Conservation (phyloP, 2,113 vertebrate species). For the Hylia prasina region DNA sequence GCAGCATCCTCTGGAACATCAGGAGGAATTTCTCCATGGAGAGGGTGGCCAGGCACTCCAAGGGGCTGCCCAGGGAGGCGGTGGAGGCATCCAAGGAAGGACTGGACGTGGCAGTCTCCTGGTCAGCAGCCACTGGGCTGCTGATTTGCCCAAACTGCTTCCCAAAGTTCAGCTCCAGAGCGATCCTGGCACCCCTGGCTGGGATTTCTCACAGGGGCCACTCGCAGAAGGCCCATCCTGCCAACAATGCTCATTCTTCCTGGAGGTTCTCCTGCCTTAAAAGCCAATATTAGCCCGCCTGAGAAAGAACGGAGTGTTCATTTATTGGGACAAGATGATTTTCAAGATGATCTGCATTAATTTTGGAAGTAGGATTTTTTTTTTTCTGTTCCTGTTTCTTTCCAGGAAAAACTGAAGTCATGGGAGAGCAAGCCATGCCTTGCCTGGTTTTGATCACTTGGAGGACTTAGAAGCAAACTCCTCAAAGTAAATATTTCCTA, state of each 20-base stretch:
- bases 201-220: neutral
- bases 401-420: constrained; percentile 28
- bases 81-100: neutral
- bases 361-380: neutral
- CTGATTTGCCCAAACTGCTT: neutral
- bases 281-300: neutral
- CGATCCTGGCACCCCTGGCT: rapidly evolving
- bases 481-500: constrained; percentile 66
- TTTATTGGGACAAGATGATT: neutral
- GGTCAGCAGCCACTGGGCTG: neutral
- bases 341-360: constrained; percentile 12
- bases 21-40: neutral
- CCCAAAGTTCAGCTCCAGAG: neutral
- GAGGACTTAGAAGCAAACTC: constrained; percentile 1
- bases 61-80: neutral
- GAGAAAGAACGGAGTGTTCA: rapidly evolving
- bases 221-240: neutral
- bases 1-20: neutral
- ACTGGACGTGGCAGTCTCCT: rapidly evolving
- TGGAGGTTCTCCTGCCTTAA: neutral
- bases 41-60: neutral
- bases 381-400: neutral
- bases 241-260: neutral
- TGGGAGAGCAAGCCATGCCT: neutral
- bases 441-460: constrained; percentile 53